Conservation (phyloP, 2,888 invertebrate species). For the Limnephilus lunatus region DNA sequence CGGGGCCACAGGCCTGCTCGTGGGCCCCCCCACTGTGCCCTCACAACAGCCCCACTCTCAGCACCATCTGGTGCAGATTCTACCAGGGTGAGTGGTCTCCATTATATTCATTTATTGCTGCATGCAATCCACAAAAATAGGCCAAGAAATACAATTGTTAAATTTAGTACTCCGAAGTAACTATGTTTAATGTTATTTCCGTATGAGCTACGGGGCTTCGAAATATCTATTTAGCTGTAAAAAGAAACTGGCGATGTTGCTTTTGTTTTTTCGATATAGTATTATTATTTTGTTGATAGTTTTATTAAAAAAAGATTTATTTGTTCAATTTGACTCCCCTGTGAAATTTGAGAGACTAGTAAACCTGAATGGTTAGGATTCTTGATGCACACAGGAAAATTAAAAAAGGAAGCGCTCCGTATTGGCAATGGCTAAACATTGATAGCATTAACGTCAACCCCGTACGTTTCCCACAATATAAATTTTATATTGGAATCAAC, state of each 20-base stretch:
- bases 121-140: background rate
- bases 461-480: constrained; percentile 20
- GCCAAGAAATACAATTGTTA: too few species aligned
- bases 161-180: too few species aligned
- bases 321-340: background rate
- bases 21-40: constrained; percentile 67
- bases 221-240: too few species aligned
- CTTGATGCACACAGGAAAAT: constrained; percentile 42
- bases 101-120: background rate
- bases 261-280: background rate
- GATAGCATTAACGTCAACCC: constrained; percentile 37
- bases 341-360: constrained; percentile 30
- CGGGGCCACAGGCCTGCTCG: constrained; percentile 64
- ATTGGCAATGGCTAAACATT: background rate
- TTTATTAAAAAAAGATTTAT: background rate
- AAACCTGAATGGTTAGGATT: background rate
- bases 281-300: background rate
- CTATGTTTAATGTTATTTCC: too few species aligned
- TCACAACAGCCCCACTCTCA: constrained; percentile 73
- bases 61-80: constrained; percentile 70
- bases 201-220: too few species aligned
- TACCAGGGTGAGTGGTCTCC: constrained; percentile 64
- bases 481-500: background rate
- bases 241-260: too few species aligned
- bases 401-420: constrained; percentile 15